These are phyloP conservation scores for Tetragnatha versicolor DNA, from an alignment of 1,140 invertebrate species.

Conservation along the genomic window DNA sequence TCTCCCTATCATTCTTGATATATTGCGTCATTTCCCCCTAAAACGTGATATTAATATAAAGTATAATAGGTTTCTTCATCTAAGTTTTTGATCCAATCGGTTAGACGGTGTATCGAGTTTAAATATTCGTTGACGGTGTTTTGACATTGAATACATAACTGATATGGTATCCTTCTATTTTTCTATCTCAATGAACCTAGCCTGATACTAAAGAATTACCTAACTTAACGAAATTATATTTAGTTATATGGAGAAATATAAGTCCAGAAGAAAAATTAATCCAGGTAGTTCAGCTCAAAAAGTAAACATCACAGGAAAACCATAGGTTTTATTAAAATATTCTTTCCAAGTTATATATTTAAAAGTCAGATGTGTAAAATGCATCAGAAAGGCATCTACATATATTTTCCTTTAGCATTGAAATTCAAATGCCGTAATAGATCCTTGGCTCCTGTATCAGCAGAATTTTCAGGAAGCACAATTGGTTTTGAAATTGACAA, in stretches of 20 bases:
- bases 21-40: too few species aligned
- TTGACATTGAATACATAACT: too few species aligned
- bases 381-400: conserved; percentile 51
- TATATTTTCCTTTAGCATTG: conserved; percentile 17
- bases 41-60: too few species aligned
- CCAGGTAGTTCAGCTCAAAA: neutral
- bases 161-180: neutral
- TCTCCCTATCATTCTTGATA: too few species aligned
- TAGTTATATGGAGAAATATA: neutral
- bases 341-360: conserved; percentile 24
- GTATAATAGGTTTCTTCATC: too few species aligned
- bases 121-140: too few species aligned
- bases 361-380: conserved; percentile 46
- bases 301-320: too few species aligned
- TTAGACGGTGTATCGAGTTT: too few species aligned
- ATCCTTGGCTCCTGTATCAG: conserved; percentile 10
- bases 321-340: conserved; percentile 26
- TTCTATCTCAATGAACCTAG: neutral
- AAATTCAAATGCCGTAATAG: conserved; percentile 47
- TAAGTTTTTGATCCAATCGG: too few species aligned
- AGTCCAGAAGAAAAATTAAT: neutral
- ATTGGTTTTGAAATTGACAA: conserved; percentile 12
- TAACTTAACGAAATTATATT: neutral
- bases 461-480: neutral
- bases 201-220: neutral